These are phyloP conservation scores for Ypsolopha sequella DNA, from an alignment of 2,888 invertebrate species.

Conservation along the genomic window DNA sequence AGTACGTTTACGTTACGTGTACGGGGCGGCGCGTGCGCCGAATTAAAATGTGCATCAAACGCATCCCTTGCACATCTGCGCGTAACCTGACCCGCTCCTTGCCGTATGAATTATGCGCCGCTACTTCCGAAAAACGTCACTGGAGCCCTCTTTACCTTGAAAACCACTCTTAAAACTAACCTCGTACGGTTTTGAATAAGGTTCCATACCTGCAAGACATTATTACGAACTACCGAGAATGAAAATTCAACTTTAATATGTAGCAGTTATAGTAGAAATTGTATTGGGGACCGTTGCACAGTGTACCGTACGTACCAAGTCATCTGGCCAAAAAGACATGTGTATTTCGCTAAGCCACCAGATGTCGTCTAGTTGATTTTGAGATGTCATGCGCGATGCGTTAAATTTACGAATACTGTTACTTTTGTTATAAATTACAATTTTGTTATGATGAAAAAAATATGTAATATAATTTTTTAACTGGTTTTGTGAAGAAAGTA, in stretches of 20 bases:
- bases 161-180: slow-evolving; percentile 18
- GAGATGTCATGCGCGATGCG: background rate
- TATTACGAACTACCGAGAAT: no score
- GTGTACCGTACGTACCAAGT: no score
- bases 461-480: no score
- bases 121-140: slow-evolving; percentile 46
- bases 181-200: no score
- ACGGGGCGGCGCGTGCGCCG: slow-evolving; percentile 1
- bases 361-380: no score
- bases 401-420: background rate
- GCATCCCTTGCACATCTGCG: slow-evolving; percentile 38
- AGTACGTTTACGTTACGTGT: background rate
- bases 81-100: slow-evolving; percentile 62
- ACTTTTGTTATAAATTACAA: background rate
- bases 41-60: background rate
- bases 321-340: background rate
- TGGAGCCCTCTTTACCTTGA: slow-evolving; percentile 10
- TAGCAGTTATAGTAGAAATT: no score
- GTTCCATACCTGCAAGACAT: no score
- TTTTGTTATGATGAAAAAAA: no score
- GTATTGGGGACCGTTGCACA: no score
- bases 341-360: slow-evolving; percentile 12
- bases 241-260: no score
- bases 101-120: slow-evolving; percentile 46
- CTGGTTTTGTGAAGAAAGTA: no score